Base-by-base conservation (phyloP, 2,797 vertebrate genomes). In the Pipistrellus pipistrellus region DNA sequence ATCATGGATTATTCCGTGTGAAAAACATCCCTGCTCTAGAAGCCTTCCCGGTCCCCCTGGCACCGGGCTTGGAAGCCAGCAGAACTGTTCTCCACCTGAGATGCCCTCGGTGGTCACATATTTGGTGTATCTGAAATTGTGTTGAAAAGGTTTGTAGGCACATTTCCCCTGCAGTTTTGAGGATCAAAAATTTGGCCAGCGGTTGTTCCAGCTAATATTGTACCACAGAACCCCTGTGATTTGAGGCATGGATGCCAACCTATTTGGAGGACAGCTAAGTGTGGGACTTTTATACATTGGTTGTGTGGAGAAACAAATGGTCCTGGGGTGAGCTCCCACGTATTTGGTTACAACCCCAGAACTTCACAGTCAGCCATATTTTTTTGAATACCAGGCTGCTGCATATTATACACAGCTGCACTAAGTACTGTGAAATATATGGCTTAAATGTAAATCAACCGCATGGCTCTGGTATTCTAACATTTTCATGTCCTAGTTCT, bases 191-290 rank as follows among this genome's bases (percentile, higher is more conserved):
- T 88, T 62, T 83, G 88, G 32, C 85, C 59, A 44, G 14, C n/a
- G 46, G 48, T 96, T 94, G 81, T 95, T 87, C 38, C 35, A 83
- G 64, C 20, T 68, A 35, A 72, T 83, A 77, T 44, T 53, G 90
- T 80, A 86, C 91, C 80, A 81, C 75, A 92, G 85, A 96, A 71
- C 66, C 78, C 85, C 48, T 59, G 53, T 91, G 78, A 91, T 80
- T 93, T 88, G 77, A 95, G 30, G 82, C 59, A 62, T 30, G 15
- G 35, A 62, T 77, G 80, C 88, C 93, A 90, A 77, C 46, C 12
- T 11, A 32, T 59, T 85, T 72, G 32, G 68, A 51, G 30, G 30
- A 71, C 27, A 83, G 51, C 32, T 53, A 71, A 25, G 10, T 75
- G 48, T 82, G 80, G 80, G 21, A 76, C 51, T 84, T 84, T 51